Base-by-base conservation (phyloP, 2,888 invertebrate genomes). In the Nesidiocoris tenuis region DNA sequence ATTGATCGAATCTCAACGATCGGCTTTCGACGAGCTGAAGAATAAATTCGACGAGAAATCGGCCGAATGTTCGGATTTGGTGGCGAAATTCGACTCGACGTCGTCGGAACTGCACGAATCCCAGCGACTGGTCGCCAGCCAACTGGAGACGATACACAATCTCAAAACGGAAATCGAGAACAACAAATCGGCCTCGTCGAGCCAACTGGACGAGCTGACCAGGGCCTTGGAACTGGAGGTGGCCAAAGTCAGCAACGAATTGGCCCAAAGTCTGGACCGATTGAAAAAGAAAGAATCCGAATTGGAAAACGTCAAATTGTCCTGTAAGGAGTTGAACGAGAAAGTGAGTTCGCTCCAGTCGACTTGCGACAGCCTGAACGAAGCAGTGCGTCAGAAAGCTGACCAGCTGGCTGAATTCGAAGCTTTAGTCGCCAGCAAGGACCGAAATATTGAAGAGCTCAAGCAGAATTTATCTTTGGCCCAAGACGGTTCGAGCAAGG, bases 241-340 rank as follows among this genome's bases (percentile, higher is more conserved):
- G 7, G 77, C 77, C 64, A 78, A 79, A 55, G 65, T 82, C 54
- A 77, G 80, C 1, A 76, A 80, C n/a, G 80, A 81, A 68, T 78
- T 82, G 66, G 80, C 81, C 79, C 78, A 75, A n/a, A 80, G 81
- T 72, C 80, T 81, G n/a, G 80, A 82, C 19, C 81, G 81, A 77
- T 76, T 82, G 18, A 85, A 86, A 79, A 87, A 88, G 80, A 88
- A 89, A 82, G 86, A 87, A 80, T 83, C 84, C 1, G 87, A 88
- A 78, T 81, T 89, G 74, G 84, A 85, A 77, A 86, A 85, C 63
- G 85, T 88, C n/a, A n/a, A 24, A 65, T 17, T 57, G n/a, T 9
- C 61, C 3, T 24, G 54, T 39, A 64, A 16, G 12, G 71, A 75
- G 22, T 54, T 75, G 25, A 64, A 64, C 17, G 63, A 56, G 22